phyloP scores from a whole-genome alignment of 23 tunicate species.

The Oikopleura albicans region DNA sequence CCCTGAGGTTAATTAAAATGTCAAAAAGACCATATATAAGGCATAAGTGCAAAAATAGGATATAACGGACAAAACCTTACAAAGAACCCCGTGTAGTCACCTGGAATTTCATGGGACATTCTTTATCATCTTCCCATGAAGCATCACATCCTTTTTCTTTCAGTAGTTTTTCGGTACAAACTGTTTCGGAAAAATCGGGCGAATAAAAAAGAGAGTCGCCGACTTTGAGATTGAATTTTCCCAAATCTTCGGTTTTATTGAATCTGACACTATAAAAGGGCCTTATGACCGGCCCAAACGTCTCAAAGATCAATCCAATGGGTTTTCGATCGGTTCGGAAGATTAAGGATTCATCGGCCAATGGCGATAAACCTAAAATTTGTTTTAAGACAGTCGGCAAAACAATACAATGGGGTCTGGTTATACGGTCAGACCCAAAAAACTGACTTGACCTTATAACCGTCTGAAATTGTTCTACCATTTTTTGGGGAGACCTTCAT shows the following conservation, averaged over 20 bases:
- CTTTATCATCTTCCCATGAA: slow-evolving; percentile 11
- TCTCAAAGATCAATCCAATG: neutral
- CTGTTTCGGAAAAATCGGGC: neutral
- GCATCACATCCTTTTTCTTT: slow-evolving; percentile 11
- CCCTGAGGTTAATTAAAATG: too few species aligned
- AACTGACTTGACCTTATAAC: too few species aligned
- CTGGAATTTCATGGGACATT: neutral
- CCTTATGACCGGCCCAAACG: neutral
- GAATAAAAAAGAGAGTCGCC: neutral
- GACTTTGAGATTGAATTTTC: neutral
- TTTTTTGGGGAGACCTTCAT: too few species aligned
- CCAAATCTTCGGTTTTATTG: neutral
- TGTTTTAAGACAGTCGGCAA: neutral
- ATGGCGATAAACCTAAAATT: neutral
- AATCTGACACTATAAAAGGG: neutral
- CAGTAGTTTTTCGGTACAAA: neutral
- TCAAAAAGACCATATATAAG: too few species aligned
- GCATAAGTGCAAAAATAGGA: too few species aligned
- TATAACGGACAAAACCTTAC: too few species aligned
- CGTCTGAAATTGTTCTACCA: too few species aligned
- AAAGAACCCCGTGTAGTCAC: too few species aligned
- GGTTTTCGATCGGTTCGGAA: slow-evolving; percentile 9
- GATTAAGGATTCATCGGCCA: neutral
- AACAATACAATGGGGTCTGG: too few species aligned
- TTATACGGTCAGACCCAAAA: too few species aligned